phyloP scores from a whole-genome alignment of 1,140 invertebrate genomes.

The Zaprionus inermis region DNA sequence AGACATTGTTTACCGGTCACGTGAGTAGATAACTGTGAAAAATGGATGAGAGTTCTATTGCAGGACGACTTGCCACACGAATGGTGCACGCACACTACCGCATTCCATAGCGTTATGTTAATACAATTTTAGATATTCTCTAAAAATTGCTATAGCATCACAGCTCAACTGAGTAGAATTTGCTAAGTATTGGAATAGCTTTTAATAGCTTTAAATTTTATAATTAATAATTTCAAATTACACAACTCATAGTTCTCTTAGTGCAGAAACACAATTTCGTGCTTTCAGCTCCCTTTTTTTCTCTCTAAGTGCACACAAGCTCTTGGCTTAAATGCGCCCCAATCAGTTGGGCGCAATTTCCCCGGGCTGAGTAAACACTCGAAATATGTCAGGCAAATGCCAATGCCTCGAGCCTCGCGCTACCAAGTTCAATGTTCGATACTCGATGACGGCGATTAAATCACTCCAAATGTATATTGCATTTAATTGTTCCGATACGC shows the following conservation, averaged over 20 bases:
- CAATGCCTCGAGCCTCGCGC: not conserved
- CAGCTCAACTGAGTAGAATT: not conserved
- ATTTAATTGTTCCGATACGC: conserved; percentile 23
- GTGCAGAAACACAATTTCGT: too few species aligned
- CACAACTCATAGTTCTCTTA: too few species aligned
- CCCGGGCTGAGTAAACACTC: conserved; percentile 7
- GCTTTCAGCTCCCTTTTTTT: not conserved
- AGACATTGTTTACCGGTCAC: not conserved
- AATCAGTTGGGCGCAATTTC: conserved; percentile 9
- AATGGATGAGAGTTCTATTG: not conserved
- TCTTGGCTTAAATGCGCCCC: conserved; percentile 12
- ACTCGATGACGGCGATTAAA: conserved; percentile 36
- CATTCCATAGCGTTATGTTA: too few species aligned
- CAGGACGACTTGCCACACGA: conserved; percentile 4
- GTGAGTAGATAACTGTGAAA: not conserved
- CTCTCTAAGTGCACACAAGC: not conserved
- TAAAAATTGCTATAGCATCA: not conserved
- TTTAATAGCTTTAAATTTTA: not conserved
- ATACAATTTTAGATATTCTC: too few species aligned
- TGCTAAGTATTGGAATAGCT: not conserved
- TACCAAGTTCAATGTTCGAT: conserved; percentile 71
- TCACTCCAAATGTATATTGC: conserved; percentile 18
- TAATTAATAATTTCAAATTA: too few species aligned
- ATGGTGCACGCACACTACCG: conserved; percentile 14
- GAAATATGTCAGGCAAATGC: conserved; percentile 17